These are phyloP conservation scores for Oryctes rhinoceros DNA, from an alignment of 1,140 invertebrate genomes.

Conservation along the genomic window DNA sequence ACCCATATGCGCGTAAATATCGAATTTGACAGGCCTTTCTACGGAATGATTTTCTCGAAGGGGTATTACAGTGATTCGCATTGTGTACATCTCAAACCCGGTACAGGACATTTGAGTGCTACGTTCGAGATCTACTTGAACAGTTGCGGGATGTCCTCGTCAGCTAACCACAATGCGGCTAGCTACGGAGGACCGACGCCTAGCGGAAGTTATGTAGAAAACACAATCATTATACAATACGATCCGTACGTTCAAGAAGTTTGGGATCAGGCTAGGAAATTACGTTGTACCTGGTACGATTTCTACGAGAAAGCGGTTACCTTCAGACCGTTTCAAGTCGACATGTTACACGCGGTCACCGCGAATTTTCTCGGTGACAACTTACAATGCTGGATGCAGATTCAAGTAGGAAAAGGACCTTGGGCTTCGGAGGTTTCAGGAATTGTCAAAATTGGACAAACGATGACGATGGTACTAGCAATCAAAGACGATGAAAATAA, in stretches of 20 bases:
- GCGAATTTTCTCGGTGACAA: constrained; percentile 95
- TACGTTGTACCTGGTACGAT: constrained; percentile 94
- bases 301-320: constrained; percentile 95
- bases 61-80: constrained; percentile 90
- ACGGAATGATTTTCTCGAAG: constrained; percentile 96
- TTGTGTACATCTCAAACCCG: constrained; percentile 90
- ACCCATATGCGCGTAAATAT: constrained; percentile 95
- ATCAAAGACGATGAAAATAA: constrained; percentile 96
- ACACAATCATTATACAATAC: constrained; percentile 94
- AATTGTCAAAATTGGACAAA: constrained; percentile 94
- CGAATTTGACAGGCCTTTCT: constrained; percentile 93
- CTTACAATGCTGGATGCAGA: constrained; percentile 96
- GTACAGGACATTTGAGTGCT: constrained; percentile 86
- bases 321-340: constrained; percentile 92
- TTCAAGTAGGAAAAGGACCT: constrained; percentile 92
- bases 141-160: constrained; percentile 89
- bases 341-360: constrained; percentile 92
- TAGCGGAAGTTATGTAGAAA: constrained; percentile 91
- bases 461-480: constrained; percentile 95
- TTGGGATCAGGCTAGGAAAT: constrained; percentile 83
- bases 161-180: constrained; percentile 83
- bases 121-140: constrained; percentile 93
- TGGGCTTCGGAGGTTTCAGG: constrained; percentile 95
- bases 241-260: constrained; percentile 95
- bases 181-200: constrained; percentile 81